Evolutionary conservation across 2,888 invertebrate species (phyloP), one percentile per base, ranked within the genome.

Genomic region (Hirtodrosophila cameraria): DNA sequence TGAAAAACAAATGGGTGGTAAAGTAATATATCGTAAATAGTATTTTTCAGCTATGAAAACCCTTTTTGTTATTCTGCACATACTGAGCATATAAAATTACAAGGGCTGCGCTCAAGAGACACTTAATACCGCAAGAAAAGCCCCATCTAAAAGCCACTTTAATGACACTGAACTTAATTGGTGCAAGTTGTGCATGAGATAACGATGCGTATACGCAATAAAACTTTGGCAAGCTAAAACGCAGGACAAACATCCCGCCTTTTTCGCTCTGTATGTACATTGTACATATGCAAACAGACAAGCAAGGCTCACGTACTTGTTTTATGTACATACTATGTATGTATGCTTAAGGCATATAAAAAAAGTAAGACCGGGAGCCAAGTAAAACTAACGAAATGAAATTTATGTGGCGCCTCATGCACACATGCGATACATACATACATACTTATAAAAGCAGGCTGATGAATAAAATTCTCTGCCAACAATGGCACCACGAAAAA

Each of bases 361-460:
- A 39, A 25, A 41, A 52, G 48, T 31, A 54, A 59, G 52, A 52
- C 41, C 25, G 16, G n/a, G n/a, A 63, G 46, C 16, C 46, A 43
- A 61, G 43, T 36, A 27, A 76, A 82, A 79, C 83, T 79, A 69
- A 74, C 61, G 59, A 79, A 76, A 82, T 71, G 57, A 74, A 82
- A 74, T 80, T 74, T 76, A 74, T 68, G 45, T 54, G 16, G 54
- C 31, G 36, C 52, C 50, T 38, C 58, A 27, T 28, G 50, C 18
- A 20, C 18, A 20, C 18, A 46, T 30, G 33, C 12, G 28, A 33
- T 27, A 43, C 49, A 42, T 50, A 43, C 45, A 54, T 38, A 39
- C 43, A 39, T 48, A 45, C 27, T n/a, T 11, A 36, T 55, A 55
- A 64, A 59, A 39, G 27, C n/a, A 41, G 13, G 2, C 23, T 15